Evolutionary conservation across 2,888 invertebrate species (phyloP).

Genomic region (Iphiclides podalirius): DNA sequence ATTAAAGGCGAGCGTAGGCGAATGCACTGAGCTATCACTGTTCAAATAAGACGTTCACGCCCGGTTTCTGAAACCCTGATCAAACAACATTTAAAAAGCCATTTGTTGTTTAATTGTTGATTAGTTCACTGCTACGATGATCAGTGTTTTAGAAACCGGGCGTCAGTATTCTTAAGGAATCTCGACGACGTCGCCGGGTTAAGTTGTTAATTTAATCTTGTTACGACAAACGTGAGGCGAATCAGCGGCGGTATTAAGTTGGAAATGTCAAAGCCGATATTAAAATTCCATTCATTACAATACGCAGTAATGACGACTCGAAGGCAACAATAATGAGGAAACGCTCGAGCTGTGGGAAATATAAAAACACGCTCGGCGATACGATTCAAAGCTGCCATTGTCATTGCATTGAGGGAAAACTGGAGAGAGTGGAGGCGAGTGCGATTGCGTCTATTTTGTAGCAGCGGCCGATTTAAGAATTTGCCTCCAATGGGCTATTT

Average conservation of each 20-base stretch:
- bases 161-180: slow-evolving; percentile 16
- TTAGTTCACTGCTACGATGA: too few relatives aligned
- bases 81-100: too few relatives aligned
- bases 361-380: not conserved
- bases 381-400: not conserved
- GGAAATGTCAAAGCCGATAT: slow-evolving; percentile 24
- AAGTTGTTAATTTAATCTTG: slow-evolving; percentile 22
- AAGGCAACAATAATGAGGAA: not conserved
- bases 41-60: too few relatives aligned
- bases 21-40: too few relatives aligned
- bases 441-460: not conserved
- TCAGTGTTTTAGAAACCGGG: too few relatives aligned
- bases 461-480: too few relatives aligned
- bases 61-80: too few relatives aligned
- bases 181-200: slow-evolving; percentile 9
- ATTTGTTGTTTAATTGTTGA: too few relatives aligned
- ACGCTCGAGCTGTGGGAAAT: not conserved
- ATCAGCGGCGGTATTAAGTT: slow-evolving; percentile 14
- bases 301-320: slow-evolving; percentile 8
- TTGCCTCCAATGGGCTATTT: too few relatives aligned
- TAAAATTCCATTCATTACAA: slow-evolving; percentile 22
- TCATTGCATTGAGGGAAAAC: not conserved
- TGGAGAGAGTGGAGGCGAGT: not conserved
- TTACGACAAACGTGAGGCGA: slow-evolving; percentile 17
- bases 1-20: too few relatives aligned